Base-by-base conservation (phyloP, 1,140 invertebrate genomes). In the Littorina saxatilis region DNA sequence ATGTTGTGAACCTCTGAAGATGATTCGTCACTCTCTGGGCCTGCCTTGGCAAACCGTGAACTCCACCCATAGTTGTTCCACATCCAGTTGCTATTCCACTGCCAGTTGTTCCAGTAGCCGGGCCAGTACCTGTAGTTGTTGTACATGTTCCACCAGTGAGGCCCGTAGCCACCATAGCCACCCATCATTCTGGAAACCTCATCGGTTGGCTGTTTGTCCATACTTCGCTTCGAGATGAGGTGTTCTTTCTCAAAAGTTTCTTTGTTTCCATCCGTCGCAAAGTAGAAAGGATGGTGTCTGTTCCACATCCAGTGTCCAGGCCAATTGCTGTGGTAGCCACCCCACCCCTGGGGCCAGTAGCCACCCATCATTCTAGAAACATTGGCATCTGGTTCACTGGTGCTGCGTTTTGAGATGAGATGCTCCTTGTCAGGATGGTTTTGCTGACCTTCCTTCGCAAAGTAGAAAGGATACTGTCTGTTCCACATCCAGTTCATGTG, bases 301-400 rank as follows among this genome's bases (percentile, higher is more conserved):
- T 52, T 23, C 29, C 15, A 77, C 74, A 58, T 35, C 43, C 29
- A 52, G 43, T 37, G 61, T 13, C 50, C 40, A 50, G 74, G 74
- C 74, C 74, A 77, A 52, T 77, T 39, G 50, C 74, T 77, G 74
- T 55, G 61, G 32, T 32, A 61, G 29, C 9, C 37, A 43, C 37
- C 50, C 70, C 70, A 50, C 50, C 35, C 39, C 37, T 77, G 74
- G 9, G 74, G 52, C 74, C 50, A 61, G 74, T 77, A 61, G 17
- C 52, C 74, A 77, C 74, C 74, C 52, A 77, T 35, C 74, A 61
- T 77, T 37, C 74, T 61, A 17, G 74, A 77, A 29, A 61, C 7
- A 13, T 58, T n/a, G 5, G n/a, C 35, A 17, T 52, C 70, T 73
- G 0, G 13, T 50, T 50, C 1, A 9, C 37, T 15, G 5, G 68